Evolutionary conservation across 1,140 invertebrate species (phyloP).

Genomic region (Bombus confusus): DNA sequence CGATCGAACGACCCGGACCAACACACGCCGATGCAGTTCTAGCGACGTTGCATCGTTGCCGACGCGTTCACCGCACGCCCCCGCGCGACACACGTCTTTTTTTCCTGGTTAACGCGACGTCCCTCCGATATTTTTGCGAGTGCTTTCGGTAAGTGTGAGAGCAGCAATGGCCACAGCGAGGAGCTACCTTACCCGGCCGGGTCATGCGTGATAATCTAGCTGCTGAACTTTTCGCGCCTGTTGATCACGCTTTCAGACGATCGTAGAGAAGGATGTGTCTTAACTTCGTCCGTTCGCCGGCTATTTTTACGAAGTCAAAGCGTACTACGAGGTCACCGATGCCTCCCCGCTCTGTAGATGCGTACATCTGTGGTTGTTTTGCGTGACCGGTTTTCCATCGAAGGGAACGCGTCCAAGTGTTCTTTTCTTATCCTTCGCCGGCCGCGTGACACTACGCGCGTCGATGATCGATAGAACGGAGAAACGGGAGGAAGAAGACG

Average conservation of each 20-base stretch:
- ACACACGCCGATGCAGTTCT: constrained; percentile 76
- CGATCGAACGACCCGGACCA: constrained; percentile 79
- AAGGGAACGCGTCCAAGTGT: neutral
- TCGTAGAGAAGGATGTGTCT: constrained; percentile 23
- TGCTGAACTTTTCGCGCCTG: constrained; percentile 58
- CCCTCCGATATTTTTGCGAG: constrained; percentile 39
- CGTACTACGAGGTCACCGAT: constrained; percentile 4
- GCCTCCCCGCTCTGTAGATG: neutral
- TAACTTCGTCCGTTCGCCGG: constrained; percentile 31
- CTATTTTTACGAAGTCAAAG: constrained; percentile 41
- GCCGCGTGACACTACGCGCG: neutral
- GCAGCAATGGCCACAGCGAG: neutral
- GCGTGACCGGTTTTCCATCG: neutral
- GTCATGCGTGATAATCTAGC: constrained; percentile 53
- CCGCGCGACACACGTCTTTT: constrained; percentile 53
- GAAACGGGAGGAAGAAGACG: too few relatives aligned
- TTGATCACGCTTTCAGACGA: constrained; percentile 49
- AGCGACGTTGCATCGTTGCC: constrained; percentile 75
- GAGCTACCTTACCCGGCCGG: constrained; percentile 17
- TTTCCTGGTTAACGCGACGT: constrained; percentile 12
- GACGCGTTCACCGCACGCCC: constrained; percentile 66
- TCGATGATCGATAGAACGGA: neutral
- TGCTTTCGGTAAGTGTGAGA: constrained; percentile 62
- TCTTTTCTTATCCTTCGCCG: neutral
- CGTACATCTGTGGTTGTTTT: neutral